Conservation (phyloP, 2,113 vertebrate species). For the Vanacampus margaritifer region DNA sequence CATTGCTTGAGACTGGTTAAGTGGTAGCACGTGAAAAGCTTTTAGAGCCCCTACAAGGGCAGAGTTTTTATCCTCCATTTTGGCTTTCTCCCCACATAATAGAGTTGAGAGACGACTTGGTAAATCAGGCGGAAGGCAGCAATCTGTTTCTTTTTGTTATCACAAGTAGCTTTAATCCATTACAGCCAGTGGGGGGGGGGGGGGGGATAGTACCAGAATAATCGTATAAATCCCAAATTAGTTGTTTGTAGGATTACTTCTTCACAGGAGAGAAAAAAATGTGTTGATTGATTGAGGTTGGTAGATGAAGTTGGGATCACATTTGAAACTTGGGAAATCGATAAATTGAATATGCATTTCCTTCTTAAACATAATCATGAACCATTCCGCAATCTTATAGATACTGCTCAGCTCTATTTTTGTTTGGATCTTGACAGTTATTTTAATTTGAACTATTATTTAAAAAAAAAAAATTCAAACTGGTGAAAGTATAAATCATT, state of each 20-base stretch:
- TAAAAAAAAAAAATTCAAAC: no score
- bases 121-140: slow-evolving; percentile 35
- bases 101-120: slow-evolving; percentile 36
- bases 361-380: slow-evolving; percentile 15
- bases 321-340: slow-evolving; percentile 28
- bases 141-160: slow-evolving; percentile 42
- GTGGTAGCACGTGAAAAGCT: slow-evolving; percentile 27
- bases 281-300: slow-evolving; percentile 21
- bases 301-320: slow-evolving; percentile 9
- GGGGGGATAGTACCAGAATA: slow-evolving; percentile 18
- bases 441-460: no score
- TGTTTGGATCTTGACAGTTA: no score
- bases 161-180: slow-evolving; percentile 42
- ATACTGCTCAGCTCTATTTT: no score
- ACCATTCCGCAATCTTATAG: no score
- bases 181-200: slow-evolving; percentile 23
- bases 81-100: slow-evolving; percentile 38
- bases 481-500: no score
- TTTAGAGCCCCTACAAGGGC: slow-evolving; percentile 31
- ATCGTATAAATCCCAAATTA: slow-evolving; percentile 44
- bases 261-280: slow-evolving; percentile 25
- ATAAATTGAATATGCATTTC: slow-evolving; percentile 33
- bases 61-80: slow-evolving; percentile 34
- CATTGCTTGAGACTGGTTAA: slow-evolving; percentile 9
- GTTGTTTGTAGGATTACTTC: slow-evolving; percentile 38